Conservation (phyloP, 2,113 vertebrate species). For the Corydoras sp. region DNA sequence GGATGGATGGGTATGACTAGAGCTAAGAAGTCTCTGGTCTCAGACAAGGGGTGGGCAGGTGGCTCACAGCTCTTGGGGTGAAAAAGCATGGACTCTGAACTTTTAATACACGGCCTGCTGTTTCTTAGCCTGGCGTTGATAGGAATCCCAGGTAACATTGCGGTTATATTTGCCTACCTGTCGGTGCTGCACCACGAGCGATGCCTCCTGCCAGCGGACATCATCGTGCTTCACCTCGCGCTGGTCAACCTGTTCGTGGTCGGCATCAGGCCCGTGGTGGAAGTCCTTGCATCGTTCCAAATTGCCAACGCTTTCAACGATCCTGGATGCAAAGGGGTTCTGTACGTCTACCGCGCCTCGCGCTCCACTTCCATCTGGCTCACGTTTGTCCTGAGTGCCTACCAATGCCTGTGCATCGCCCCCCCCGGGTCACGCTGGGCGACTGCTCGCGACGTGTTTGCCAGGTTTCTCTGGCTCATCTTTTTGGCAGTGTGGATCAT, state of each 20-base stretch:
- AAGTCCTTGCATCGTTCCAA: constrained; percentile 59
- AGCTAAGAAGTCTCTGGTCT: too few species aligned
- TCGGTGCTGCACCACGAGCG: constrained; percentile 48
- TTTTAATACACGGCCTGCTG: constrained; percentile 53
- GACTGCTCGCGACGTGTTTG: constrained; percentile 32
- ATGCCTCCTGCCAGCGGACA: constrained; percentile 50
- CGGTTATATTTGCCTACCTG: constrained; percentile 59
- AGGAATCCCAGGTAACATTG: constrained; percentile 63
- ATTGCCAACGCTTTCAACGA: constrained; percentile 55
- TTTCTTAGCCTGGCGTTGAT: constrained; percentile 58
- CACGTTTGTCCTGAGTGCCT: constrained; percentile 65
- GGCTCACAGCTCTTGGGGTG: too few species aligned
- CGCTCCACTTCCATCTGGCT: constrained; percentile 69
- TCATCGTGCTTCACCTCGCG: constrained; percentile 62
- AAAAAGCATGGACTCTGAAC: constrained; percentile 43
- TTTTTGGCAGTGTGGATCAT: constrained; percentile 62
- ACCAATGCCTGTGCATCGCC: constrained; percentile 63
- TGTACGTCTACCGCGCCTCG: constrained; percentile 62
- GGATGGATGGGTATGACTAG: too few species aligned
- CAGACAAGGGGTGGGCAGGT: too few species aligned
- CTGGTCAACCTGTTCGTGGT: constrained; percentile 63
- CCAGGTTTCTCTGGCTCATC: constrained; percentile 46
- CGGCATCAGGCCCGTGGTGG: constrained; percentile 57
- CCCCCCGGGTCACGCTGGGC: constrained; percentile 60
- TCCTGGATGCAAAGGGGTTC: constrained; percentile 58